These are phyloP conservation scores for Vanessa cardui DNA, from an alignment of 2,888 invertebrate species.

Conservation along the genomic window DNA sequence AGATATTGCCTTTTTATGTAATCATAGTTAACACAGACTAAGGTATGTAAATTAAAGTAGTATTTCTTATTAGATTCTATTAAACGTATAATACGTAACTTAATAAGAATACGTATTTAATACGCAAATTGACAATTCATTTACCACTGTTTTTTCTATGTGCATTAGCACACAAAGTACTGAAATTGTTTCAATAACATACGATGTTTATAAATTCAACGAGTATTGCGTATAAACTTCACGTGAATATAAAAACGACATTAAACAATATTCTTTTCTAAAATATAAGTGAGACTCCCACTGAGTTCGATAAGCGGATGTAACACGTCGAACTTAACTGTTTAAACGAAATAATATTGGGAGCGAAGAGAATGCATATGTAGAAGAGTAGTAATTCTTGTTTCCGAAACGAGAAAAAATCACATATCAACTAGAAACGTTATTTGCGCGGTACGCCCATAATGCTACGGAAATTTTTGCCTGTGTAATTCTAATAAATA, in stretches of 20 bases:
- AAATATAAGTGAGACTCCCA: slow-evolving; percentile 52
- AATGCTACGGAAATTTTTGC: slow-evolving; percentile 27
- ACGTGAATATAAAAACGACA: slow-evolving; percentile 21
- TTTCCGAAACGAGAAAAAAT: slow-evolving; percentile 53
- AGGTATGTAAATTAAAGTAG: neutral
- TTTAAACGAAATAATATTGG: slow-evolving; percentile 50
- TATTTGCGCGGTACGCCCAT: slow-evolving; percentile 21
- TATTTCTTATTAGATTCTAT: slow-evolving; percentile 8
- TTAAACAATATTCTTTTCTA: slow-evolving; percentile 23
- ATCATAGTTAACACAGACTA: neutral
- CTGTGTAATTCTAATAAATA: neutral
- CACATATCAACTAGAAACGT: slow-evolving; percentile 4
- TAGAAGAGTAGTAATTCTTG: slow-evolving; percentile 59
- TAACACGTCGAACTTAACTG: slow-evolving; percentile 63
- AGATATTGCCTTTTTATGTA: too few species aligned
- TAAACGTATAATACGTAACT: too few species aligned
- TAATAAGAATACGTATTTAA: neutral
- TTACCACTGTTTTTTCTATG: neutral
- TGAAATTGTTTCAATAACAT: neutral
- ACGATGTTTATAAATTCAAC: slow-evolving; percentile 2
- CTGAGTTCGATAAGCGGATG: slow-evolving; percentile 60
- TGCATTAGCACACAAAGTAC: neutral
- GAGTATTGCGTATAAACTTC: neutral
- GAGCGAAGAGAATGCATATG: slow-evolving; percentile 40
- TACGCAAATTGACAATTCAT: neutral